These are phyloP conservation scores for Zeugodacus cucurbitae DNA, from an alignment of 1,140 invertebrate species.

Conservation along the genomic window DNA sequence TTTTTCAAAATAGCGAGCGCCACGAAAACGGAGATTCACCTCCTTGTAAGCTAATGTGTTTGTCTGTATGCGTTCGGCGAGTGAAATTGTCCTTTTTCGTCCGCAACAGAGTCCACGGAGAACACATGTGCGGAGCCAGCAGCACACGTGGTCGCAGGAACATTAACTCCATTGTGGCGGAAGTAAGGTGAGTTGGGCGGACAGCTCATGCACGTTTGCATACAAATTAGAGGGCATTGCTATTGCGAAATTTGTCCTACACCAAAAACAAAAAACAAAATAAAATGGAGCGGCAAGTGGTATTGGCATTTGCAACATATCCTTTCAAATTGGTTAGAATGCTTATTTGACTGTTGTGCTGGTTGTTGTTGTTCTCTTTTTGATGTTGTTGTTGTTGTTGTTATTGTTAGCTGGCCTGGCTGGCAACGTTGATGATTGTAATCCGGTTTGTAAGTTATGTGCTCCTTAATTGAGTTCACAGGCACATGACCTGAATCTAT, in stretches of 20 bases:
- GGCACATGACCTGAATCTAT: constrained; percentile 65
- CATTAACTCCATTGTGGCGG: neutral
- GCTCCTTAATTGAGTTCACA: constrained; percentile 66
- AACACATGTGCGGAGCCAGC: neutral
- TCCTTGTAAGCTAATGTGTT: neutral
- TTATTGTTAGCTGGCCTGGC: neutral
- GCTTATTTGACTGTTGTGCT: constrained; percentile 11
- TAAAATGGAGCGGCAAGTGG: no score
- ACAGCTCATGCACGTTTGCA: constrained; percentile 29
- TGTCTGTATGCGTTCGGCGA: neutral
- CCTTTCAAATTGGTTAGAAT: constrained; percentile 19
- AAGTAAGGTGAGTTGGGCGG: neutral
- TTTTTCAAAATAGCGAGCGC: neutral
- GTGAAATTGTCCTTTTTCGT: neutral
- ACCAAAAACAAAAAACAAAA: no score
- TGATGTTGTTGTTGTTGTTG: no score
- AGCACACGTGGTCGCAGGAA: neutral
- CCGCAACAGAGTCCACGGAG: neutral
- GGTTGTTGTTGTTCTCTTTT: no score
- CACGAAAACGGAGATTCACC: neutral
- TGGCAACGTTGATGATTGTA: constrained; percentile 61
- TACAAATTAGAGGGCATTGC: constrained; percentile 27
- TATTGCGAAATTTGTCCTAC: neutral
- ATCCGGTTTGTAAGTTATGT: constrained; percentile 66
- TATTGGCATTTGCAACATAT: constrained; percentile 27